Conservation (phyloP, 2,113 vertebrate genomes). For the Labeo catla region DNA sequence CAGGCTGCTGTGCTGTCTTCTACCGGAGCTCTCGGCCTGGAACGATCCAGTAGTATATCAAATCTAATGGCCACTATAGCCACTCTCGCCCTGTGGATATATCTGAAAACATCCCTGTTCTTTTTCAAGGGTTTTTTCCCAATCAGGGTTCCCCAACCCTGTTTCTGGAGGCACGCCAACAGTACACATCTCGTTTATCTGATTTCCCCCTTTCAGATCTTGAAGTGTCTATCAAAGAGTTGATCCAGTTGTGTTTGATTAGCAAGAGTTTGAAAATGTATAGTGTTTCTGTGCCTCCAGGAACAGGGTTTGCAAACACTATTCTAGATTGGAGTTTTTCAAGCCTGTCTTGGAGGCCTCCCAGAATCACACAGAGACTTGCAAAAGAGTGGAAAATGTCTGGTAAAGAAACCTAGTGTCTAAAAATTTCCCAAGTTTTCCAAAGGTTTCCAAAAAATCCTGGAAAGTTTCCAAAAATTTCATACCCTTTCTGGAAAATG, state of each 20-base stretch:
- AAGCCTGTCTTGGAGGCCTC: too few relatives aligned
- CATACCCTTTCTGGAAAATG: too few relatives aligned
- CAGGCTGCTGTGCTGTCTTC: slow-evolving; percentile 21
- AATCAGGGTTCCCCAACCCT: neutral
- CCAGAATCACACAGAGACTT: too few relatives aligned
- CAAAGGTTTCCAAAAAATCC: too few relatives aligned
- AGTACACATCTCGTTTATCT: neutral
- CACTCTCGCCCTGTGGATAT: neutral
- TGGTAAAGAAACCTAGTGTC: too few relatives aligned
- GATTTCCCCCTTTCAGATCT: neutral
- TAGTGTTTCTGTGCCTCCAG: neutral
- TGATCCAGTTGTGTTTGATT: neutral
- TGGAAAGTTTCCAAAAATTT: too few relatives aligned
- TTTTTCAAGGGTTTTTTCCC: neutral
- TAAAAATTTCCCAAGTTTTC: too few relatives aligned
- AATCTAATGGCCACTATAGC: neutral
- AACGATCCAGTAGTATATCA: neutral
- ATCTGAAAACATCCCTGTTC: neutral
- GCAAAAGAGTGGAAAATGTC: too few relatives aligned
- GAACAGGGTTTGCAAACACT: neutral
- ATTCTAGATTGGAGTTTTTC: neutral
- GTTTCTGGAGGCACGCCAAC: neutral
- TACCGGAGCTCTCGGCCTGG: neutral
- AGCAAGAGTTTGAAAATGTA: neutral
- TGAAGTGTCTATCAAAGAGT: neutral